Conservation (phyloP, 1,140 invertebrate genomes). For the Bombus polaris region DNA sequence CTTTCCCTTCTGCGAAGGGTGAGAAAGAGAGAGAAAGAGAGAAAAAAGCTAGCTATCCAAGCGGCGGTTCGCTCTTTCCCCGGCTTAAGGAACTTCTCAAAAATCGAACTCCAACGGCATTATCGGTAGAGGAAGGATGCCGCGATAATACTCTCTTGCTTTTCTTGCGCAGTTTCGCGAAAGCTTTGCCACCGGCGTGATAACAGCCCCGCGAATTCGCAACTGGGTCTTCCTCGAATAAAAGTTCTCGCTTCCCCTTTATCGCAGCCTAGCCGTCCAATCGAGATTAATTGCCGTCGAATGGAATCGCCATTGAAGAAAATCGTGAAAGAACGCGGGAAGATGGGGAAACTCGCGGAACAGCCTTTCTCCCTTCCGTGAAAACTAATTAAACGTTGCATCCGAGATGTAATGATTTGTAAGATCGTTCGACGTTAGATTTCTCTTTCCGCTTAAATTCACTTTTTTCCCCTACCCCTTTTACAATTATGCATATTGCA, state of each 20-base stretch:
- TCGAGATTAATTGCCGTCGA: conserved; percentile 68
- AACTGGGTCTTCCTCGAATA: conserved; percentile 34
- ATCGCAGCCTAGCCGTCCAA: conserved; percentile 42
- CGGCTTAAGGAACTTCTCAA: conserved; percentile 43
- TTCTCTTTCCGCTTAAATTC: neutral
- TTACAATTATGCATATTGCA: neutral
- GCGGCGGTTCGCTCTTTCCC: neutral
- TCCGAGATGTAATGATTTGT: neutral
- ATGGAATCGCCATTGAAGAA: conserved; percentile 56
- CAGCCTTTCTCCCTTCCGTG: neutral
- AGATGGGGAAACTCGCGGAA: neutral
- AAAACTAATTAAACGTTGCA: conserved; percentile 12
- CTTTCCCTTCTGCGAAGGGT: too few species aligned
- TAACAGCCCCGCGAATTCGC: conserved; percentile 53
- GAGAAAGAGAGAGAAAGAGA: neutral
- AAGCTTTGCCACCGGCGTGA: conserved; percentile 24
- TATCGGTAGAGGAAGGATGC: conserved; percentile 20
- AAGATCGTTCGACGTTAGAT: neutral
- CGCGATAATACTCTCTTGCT: conserved; percentile 40
- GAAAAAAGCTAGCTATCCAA: neutral
- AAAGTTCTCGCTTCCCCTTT: conserved; percentile 47
- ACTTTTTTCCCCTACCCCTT: neutral
- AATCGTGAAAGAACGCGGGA: neutral
- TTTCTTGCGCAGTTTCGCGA: conserved; percentile 43
- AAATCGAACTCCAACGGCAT: conserved; percentile 44